Conservation (phyloP, 2,113 vertebrate genomes). For the Hiodon tergisus region DNA sequence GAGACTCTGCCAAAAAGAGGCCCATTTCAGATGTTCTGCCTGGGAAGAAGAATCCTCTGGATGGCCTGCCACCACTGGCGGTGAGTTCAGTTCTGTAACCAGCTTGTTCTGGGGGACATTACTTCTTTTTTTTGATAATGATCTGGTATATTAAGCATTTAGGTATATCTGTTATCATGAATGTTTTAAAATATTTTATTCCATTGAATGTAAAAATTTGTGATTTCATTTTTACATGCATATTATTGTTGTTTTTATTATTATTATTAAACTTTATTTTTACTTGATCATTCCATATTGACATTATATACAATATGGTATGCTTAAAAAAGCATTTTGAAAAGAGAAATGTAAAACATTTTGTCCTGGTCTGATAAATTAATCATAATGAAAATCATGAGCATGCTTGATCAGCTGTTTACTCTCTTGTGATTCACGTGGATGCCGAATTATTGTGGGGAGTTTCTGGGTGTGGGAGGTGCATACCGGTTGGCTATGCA, state of each 20-base stretch:
- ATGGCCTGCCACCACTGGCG: constrained; percentile 81
- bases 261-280: too few species aligned
- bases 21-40: constrained; percentile 80
- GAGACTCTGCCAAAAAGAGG: constrained; percentile 78
- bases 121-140: not conserved
- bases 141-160: too few species aligned
- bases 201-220: too few species aligned
- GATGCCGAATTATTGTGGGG: constrained; percentile 3
- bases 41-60: constrained; percentile 74
- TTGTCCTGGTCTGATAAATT: too few species aligned
- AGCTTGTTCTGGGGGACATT: not conserved
- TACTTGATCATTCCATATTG: too few species aligned
- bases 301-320: too few species aligned
- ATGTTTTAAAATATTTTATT: not conserved
- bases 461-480: constrained; percentile 16
- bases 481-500: not conserved
- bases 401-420: not conserved
- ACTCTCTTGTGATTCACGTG: not conserved
- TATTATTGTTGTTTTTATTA: too few species aligned
- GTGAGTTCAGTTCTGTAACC: constrained; percentile 62
- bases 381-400: too few species aligned
- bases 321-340: too few species aligned
- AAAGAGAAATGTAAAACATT: too few species aligned
- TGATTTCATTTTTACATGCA: too few species aligned
- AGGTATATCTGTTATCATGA: not conserved